Evolutionary conservation across 2,113 vertebrate genomes (phyloP), one percentile per base, ranked within the genome.

Genomic region (Otus sunia): DNA sequence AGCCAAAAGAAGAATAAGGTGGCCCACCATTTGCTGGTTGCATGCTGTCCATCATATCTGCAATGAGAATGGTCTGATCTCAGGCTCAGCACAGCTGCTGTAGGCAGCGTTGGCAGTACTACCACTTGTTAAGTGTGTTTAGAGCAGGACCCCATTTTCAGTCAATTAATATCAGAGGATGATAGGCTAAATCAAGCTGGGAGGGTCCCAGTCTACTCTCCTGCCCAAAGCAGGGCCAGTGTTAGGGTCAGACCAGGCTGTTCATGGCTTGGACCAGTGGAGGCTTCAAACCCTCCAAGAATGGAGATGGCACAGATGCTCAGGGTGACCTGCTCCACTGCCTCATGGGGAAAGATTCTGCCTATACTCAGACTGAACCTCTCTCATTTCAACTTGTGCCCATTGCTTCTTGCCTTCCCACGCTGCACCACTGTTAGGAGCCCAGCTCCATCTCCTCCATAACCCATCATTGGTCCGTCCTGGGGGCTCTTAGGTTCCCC

Each of bases 11-110:
- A 73, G 82, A 86, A 73, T 55, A 84, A 94, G 8, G 5, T 77
- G 12, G 41, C 72, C 49, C 84, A 45, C 45, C 37, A 36, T 86
- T 94, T 88, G 66, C 37, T 75, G 36, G 10, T 49, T 95, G 47
- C 66, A 83, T 76, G n/a, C n/a, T 23, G 13, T 81, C 64, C 59
- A 56, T 92, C 53, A 67, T 72, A 52, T 58, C 88, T 85, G 85
- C 93, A 94, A 36, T 4, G 53, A 93, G 43, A 82, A 25, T 9
- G 5, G 55, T 94, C 77, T 96, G 86, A 78, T 32, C 82, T 94
- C 56, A 52, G 45, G 45, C 41, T 82, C 69, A n/a, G 37, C 6
- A 3, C 55, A 87, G 58, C 59, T 86, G 63, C 81, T 85, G n/a
- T 29, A 53, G 68, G 60, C 41, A 77, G n/a, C 4, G 3, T 17